Conservation (phyloP, 2,888 invertebrate genomes). For the Drosophila maculinotata region DNA sequence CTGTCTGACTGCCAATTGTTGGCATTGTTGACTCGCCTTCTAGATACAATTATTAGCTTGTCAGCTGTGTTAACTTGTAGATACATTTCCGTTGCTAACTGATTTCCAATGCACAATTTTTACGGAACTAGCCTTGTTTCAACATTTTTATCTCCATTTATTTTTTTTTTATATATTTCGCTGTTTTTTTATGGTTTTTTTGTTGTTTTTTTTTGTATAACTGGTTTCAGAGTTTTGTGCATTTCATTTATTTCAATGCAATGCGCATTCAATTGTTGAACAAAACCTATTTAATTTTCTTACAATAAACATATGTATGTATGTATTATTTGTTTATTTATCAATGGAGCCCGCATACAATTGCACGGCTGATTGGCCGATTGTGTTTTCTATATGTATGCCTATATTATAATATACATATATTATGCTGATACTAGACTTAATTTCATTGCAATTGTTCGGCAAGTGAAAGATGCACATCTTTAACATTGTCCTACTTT, state of each 20-base stretch:
- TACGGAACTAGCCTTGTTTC: slow-evolving; percentile 72
- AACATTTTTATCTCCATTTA: slow-evolving; percentile 16
- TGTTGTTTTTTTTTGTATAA: slow-evolving; percentile 20
- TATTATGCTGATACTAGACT: neutral
- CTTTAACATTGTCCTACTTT: slow-evolving; percentile 72
- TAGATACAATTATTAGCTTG: slow-evolving; percentile 66
- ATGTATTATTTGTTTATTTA: slow-evolving; percentile 19
- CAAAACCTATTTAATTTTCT: slow-evolving; percentile 19
- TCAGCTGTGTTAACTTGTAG: slow-evolving; percentile 42
- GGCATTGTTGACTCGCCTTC: slow-evolving; percentile 68
- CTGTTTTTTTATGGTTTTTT: slow-evolving; percentile 6
- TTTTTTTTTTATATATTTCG: slow-evolving; percentile 7
- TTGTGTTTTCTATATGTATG: neutral
- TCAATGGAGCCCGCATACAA: slow-evolving; percentile 16
- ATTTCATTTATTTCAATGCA: slow-evolving; percentile 26
- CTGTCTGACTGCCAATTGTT: slow-evolving; percentile 43
- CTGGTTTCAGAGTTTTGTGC: slow-evolving; percentile 21
- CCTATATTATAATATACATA: slow-evolving; percentile 3
- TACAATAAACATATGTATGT: neutral
- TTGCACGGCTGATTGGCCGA: slow-evolving; percentile 11
- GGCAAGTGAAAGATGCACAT: slow-evolving; percentile 4
- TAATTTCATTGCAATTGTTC: slow-evolving; percentile 15
- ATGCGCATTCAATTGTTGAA: slow-evolving; percentile 40
- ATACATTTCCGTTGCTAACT: slow-evolving; percentile 73
- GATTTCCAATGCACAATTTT: slow-evolving; percentile 60